These are phyloP conservation scores for Craterocephalus amniculus DNA, from an alignment of 2,797 vertebrate genomes.

Conservation along the genomic window DNA sequence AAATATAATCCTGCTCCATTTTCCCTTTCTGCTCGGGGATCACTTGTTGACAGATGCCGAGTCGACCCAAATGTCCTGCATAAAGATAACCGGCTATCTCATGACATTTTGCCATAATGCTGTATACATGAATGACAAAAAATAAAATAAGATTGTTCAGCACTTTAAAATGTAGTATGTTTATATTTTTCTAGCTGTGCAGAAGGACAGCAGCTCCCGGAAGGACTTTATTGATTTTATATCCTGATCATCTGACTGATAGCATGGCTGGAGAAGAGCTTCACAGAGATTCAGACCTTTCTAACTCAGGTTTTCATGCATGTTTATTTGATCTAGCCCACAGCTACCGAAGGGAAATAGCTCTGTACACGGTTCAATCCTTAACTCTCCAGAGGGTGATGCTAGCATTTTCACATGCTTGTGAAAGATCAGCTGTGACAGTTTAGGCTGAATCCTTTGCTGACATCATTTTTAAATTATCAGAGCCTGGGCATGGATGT, in stretches of 20 bases:
- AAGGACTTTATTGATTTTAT: conserved; percentile 27
- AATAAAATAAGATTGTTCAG: background rate
- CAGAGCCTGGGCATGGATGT: conserved; percentile 46
- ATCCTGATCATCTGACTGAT: conserved; percentile 34
- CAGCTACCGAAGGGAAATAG: conserved; percentile 61
- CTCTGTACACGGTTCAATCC: conserved; percentile 16
- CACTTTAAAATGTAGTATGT: background rate
- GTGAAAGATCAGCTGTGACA: conserved; percentile 40
- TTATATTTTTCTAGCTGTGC: conserved; percentile 11
- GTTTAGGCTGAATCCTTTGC: conserved; percentile 28
- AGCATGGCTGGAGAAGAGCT: conserved; percentile 1
- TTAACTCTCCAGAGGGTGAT: conserved; percentile 33
- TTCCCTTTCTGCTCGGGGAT: background rate
- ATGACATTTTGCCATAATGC: conserved; percentile 15
- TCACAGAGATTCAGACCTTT: conserved; percentile 2
- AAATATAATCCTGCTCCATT: background rate
- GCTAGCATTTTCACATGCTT: conserved; percentile 41
- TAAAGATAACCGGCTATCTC: conserved; percentile 1
- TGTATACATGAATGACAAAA: background rate
- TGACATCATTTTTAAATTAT: conserved; percentile 55
- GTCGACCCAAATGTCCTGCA: conserved; percentile 16
- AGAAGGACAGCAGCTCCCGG: background rate
- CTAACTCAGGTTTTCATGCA: conserved; percentile 1
- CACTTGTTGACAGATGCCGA: conserved; percentile 4
- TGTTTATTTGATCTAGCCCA: conserved; percentile 19